These are phyloP conservation scores for Sardina pilchardus DNA, from an alignment of 2,113 vertebrate genomes.

Conservation along the genomic window DNA sequence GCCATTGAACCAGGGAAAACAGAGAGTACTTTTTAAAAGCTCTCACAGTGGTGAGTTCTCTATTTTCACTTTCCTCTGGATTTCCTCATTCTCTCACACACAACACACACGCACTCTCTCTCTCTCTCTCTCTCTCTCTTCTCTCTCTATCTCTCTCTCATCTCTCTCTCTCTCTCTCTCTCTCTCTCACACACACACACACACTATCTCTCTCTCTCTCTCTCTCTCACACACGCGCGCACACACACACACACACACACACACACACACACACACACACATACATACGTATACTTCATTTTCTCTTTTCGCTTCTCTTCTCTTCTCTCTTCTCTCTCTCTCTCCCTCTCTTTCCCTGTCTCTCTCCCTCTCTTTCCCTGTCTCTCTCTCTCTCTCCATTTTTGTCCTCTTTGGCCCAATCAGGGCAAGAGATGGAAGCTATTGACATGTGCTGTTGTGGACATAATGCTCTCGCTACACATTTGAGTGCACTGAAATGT, in stretches of 20 bases:
- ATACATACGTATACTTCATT: not conserved
- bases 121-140: not conserved
- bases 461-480: not conserved
- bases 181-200: too few species aligned
- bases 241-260: too few species aligned
- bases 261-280: too few species aligned
- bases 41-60: not conserved
- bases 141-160: conserved; percentile 10
- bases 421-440: not conserved
- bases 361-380: not conserved
- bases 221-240: too few species aligned
- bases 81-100: not conserved
- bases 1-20: not conserved
- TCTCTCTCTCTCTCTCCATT: not conserved
- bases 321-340: not conserved
- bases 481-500: not conserved
- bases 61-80: not conserved
- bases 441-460: not conserved
- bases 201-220: too few species aligned
- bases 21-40: conserved; percentile 16
- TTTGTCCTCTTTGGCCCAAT: not conserved
- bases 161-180: too few species aligned
- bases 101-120: not conserved
- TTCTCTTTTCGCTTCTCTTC: too few species aligned
- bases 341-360: conserved; percentile 37